These are phyloP conservation scores for Momotus momota DNA, from an alignment of 2,797 vertebrate species.

Conservation along the genomic window DNA sequence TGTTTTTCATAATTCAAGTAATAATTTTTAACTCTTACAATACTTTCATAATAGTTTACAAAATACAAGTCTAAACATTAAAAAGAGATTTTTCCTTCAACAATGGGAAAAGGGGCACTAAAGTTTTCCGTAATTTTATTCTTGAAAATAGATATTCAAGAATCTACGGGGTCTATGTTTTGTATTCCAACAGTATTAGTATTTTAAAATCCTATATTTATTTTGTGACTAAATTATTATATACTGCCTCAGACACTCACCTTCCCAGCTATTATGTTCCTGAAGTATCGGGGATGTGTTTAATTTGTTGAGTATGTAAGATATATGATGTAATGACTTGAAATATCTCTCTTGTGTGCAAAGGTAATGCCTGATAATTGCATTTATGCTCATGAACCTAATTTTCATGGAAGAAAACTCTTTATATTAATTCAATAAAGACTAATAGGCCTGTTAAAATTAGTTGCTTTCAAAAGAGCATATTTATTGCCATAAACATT, in stretches of 20 bases:
- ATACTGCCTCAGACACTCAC: background rate
- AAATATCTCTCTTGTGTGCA: slow-evolving; percentile 4
- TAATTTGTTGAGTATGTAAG: slow-evolving; percentile 2
- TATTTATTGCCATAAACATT: slow-evolving; percentile 18
- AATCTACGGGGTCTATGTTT: background rate
- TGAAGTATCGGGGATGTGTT: background rate
- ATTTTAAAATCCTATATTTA: background rate
- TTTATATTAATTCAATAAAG: slow-evolving; percentile 6
- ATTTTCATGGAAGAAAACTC: slow-evolving; percentile 15
- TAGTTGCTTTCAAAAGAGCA: background rate
- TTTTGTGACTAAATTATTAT: background rate
- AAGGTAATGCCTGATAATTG: slow-evolving; percentile 21
- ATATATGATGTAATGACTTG: background rate
- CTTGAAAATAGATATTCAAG: background rate
- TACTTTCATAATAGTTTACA: background rate
- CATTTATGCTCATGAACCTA: background rate
- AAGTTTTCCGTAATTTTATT: background rate
- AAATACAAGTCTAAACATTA: background rate
- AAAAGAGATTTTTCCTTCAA: background rate
- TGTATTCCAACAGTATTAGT: background rate
- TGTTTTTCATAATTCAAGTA: background rate
- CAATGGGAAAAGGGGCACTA: fast-evolving
- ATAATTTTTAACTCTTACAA: background rate
- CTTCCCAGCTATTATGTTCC: background rate
- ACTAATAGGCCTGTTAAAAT: slow-evolving; percentile 20